A percentile compares a stretch with the other conserved stretches of the same genome.
These are phyloP conservation scores for Calliopsis andreniformis DNA, from an alignment of 1,140 invertebrate genomes.

Conservation along the genomic window DNA sequence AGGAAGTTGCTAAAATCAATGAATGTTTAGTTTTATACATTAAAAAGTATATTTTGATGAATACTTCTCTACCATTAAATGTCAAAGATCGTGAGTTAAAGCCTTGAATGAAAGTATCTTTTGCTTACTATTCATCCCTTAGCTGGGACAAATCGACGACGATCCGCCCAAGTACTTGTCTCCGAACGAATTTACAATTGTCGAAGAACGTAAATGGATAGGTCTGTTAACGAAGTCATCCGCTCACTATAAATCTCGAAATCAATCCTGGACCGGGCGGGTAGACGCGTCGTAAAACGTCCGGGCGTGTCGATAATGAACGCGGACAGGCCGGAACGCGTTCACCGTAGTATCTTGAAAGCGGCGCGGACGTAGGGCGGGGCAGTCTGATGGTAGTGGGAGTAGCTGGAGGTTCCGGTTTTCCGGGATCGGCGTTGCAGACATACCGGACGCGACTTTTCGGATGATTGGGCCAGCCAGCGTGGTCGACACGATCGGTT, in stretches of 20 bases:
- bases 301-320: conserved; percentile 42
- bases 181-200: no score
- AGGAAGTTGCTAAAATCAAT: no score
- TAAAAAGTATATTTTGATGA: no score
- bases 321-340: conserved; percentile 47
- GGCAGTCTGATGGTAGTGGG: conserved; percentile 29
- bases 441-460: conserved; percentile 72
- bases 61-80: no score
- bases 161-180: no score
- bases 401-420: conserved; percentile 62
- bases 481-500: conserved; percentile 70
- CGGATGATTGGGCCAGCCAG: conserved; percentile 58
- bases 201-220: neutral
- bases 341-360: conserved; percentile 48
- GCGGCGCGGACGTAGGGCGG: conserved; percentile 26
- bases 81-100: no score
- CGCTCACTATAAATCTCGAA: conserved; percentile 16
- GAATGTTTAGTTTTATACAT: no score
- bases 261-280: conserved; percentile 28
- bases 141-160: no score
- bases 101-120: no score
- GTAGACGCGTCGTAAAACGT: conserved; percentile 40
- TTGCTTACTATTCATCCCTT: no score
- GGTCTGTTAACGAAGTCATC: neutral
- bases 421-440: conserved; percentile 65